Conservation (phyloP, 1,140 invertebrate genomes). For the Adoxophyes honmai region DNA sequence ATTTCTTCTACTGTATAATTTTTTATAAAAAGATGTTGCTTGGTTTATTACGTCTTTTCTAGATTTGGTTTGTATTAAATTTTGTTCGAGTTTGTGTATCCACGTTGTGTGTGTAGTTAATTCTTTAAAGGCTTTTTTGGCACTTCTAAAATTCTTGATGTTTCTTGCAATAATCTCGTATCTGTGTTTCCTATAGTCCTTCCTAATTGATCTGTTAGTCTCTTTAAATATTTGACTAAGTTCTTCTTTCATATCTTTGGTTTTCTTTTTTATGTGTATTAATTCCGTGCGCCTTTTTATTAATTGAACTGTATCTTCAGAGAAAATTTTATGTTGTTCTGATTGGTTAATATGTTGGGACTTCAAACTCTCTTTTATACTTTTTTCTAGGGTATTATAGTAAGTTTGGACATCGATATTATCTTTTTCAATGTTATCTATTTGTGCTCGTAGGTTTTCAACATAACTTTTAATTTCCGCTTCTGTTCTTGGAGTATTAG, state of each 20-base stretch:
- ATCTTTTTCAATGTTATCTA: neutral
- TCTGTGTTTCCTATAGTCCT: neutral
- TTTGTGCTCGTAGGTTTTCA: neutral
- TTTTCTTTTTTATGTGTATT: neutral
- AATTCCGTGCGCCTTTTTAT: neutral
- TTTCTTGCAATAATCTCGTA: neutral
- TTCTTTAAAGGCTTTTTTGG: neutral
- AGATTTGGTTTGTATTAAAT: neutral
- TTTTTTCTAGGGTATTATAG: neutral
- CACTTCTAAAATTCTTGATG: neutral
- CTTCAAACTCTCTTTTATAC: neutral
- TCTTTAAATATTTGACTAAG: neutral
- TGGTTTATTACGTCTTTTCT: neutral
- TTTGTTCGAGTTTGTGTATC: neutral
- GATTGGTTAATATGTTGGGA: neutral
- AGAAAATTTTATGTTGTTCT: neutral
- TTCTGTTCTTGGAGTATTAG: neutral
- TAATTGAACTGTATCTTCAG: neutral
- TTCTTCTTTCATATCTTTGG: neutral
- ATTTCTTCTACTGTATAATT: neutral
- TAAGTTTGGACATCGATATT: neutral
- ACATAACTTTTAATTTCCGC: neutral
- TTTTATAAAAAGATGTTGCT: neutral
- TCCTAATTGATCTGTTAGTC: neutral
- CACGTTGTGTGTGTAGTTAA: neutral